Evolutionary conservation across 2,888 invertebrate genomes (phyloP).

Genomic region (Heliconius erato): DNA sequence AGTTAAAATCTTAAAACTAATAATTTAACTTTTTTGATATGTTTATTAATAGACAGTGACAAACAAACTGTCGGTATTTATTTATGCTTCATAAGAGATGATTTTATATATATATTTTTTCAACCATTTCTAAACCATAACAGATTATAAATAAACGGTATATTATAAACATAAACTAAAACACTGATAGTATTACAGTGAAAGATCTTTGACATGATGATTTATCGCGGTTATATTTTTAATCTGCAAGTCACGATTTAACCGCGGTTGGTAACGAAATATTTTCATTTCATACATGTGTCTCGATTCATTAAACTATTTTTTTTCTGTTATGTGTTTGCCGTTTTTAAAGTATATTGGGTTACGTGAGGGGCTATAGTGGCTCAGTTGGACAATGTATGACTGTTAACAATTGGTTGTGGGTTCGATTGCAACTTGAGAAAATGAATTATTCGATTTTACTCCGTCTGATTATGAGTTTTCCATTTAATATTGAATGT

Average conservation of each 20-base stretch:
- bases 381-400: too few relatives aligned
- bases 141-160: background rate
- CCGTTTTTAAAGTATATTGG: background rate
- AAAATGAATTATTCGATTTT: too few relatives aligned
- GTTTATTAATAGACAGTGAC: background rate
- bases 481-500: too few relatives aligned
- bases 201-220: constrained; percentile 14
- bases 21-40: background rate
- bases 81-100: background rate
- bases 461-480: too few relatives aligned
- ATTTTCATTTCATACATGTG: background rate
- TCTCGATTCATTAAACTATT: background rate
- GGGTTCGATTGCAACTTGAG: too few relatives aligned
- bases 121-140: background rate
- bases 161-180: constrained; percentile 1
- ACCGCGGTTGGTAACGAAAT: background rate
- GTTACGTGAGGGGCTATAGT: background rate
- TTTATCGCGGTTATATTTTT: constrained; percentile 5
- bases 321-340: background rate
- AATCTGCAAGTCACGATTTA: constrained; percentile 1
- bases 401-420: too few relatives aligned
- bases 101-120: background rate
- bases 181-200: constrained; percentile 3
- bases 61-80: background rate
- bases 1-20: background rate